Evolutionary conservation across 2,797 vertebrate species (phyloP).

Genomic region (Pteropus rufus): DNA sequence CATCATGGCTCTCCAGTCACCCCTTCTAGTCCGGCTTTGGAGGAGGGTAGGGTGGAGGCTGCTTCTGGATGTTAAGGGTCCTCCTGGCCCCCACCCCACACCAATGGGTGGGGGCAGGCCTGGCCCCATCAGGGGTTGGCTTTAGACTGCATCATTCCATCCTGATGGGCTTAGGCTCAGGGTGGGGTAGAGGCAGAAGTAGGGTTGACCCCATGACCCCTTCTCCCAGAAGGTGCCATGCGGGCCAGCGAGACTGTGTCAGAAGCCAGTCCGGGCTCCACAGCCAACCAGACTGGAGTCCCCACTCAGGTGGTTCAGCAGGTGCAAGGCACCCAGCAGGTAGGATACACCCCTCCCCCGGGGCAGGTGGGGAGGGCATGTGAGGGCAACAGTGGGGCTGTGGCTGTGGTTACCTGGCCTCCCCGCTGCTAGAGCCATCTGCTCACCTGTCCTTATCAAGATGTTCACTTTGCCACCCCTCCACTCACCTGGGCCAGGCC

Average conservation of each 20-base stretch:
- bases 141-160: background rate
- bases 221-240: constrained; percentile 87
- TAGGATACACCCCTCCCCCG: constrained; percentile 63
- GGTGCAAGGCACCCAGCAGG: constrained; percentile 89
- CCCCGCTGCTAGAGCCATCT: background rate
- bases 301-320: constrained; percentile 92
- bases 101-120: background rate
- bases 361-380: fast-evolving
- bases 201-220: background rate
- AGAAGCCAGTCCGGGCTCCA: constrained; percentile 88
- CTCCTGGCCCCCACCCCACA: background rate
- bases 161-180: background rate
- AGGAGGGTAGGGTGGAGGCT: background rate
- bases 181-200: background rate
- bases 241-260: constrained; percentile 91
- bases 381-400: background rate
- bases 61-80: background rate
- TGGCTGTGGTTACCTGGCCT: background rate
- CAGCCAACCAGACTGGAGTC: constrained; percentile 89
- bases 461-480: background rate
- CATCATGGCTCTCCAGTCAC: background rate
- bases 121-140: background rate
- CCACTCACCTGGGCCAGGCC: background rate
- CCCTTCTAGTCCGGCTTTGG: background rate
- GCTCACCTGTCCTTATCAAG: constrained; percentile 29